Base-by-base conservation (phyloP, 2,888 invertebrate genomes). In the Mechanitis mazaeus region DNA sequence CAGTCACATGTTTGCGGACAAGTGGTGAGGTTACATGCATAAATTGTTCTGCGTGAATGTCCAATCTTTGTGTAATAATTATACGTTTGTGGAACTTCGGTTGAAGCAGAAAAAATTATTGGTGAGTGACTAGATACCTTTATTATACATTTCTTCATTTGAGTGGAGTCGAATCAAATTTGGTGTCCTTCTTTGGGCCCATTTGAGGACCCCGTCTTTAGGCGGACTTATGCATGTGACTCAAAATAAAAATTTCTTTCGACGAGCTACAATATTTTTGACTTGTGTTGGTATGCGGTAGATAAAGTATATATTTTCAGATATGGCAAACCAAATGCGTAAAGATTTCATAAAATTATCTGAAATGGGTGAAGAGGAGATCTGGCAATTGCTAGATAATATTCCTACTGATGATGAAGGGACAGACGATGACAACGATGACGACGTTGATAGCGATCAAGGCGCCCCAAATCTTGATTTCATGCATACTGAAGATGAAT, bases 1-100 rank as follows among this genome's bases (percentile, higher is more conserved):
- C 45, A 45, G 45, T 45, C 45, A 45, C 45, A 45, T 45, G 45
- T 45, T 45, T 45, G 45, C 45, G 45, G 45, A 45, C 45, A 45
- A 45, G 45, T 45, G 45, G 45, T 45, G 45, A 45, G 45, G 45
- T 45, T 45, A 45, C 45, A 45, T 45, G 45, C 45, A 45, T 45
- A 45, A 45, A 45, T 45, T 45, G 45, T 45, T 45, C 45, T 45
- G 45, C 45, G 45, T 45, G 45, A 45, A 45, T 45, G 45, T 45
- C n/a, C n/a, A n/a, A n/a, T n/a, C n/a, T n/a, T n/a, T n/a, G n/a
- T n/a, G n/a, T n/a, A n/a, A n/a, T n/a, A 45, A 45, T 45, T 45
- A 45, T 45, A 45, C 45, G 45, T 45, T 45, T 45, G 45, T 45
- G 45, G 45, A 45, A 45, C 45, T 45, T 45, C 45, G 45, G 45